Evolutionary conservation across 1,140 invertebrate genomes (phyloP).

Genomic region (Drosophila lacteicornis): DNA sequence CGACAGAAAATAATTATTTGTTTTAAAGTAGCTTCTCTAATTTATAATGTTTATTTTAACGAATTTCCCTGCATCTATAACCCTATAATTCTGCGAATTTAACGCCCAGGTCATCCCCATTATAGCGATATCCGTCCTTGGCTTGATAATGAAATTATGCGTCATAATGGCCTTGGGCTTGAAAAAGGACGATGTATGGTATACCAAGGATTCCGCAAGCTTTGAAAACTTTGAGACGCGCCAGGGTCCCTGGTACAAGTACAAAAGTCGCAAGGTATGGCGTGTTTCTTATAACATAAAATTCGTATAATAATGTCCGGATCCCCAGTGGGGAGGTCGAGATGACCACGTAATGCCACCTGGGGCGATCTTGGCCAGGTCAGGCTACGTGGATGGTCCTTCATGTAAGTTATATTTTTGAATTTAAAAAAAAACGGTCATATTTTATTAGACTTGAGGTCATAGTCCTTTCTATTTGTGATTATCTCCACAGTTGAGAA

Average conservation of each 20-base stretch:
- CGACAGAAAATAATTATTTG: not conserved
- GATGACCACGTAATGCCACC: constrained; percentile 48
- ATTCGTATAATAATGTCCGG: not conserved
- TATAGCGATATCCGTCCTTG: not conserved
- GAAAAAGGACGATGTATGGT: constrained; percentile 14
- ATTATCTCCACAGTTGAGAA: constrained; percentile 14
- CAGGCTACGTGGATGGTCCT: constrained; percentile 37
- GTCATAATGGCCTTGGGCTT: not conserved
- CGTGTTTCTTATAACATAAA: too few species aligned
- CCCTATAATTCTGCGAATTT: too few species aligned
- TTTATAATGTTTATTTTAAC: not conserved
- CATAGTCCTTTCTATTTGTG: not conserved
- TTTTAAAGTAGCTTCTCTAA: not conserved
- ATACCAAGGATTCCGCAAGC: constrained; percentile 4
- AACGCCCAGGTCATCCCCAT: constrained; percentile 10
- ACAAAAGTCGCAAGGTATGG: not conserved
- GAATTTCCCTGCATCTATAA: too few species aligned
- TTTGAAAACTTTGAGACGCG: constrained; percentile 16
- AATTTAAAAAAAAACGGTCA: not conserved
- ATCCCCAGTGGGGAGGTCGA: constrained; percentile 9
- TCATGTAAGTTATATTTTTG: constrained; percentile 26
- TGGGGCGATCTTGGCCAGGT: constrained; percentile 25
- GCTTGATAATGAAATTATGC: not conserved
- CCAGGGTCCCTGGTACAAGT: constrained; percentile 4
- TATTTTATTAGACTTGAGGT: not conserved